These are phyloP conservation scores for Hipparchia semele DNA, from an alignment of 2,888 invertebrate species.

Conservation along the genomic window DNA sequence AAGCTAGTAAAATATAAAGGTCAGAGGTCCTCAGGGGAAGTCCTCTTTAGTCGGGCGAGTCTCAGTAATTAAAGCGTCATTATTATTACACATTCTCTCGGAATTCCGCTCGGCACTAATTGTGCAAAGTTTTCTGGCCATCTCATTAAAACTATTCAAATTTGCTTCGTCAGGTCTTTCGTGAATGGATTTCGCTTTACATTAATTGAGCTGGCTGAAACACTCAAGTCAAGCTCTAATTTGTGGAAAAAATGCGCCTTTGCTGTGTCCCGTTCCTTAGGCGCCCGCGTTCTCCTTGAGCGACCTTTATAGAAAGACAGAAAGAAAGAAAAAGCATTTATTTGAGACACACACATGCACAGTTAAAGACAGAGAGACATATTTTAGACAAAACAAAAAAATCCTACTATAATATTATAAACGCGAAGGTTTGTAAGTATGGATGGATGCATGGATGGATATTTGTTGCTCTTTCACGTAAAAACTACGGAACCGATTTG, in stretches of 20 bases:
- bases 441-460: no score
- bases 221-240: neutral
- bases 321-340: no score
- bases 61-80: constrained; percentile 51
- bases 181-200: constrained; percentile 33
- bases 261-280: neutral
- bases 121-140: constrained; percentile 59
- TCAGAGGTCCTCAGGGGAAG: neutral
- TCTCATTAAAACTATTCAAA: constrained; percentile 65
- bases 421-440: no score
- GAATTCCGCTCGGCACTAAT: constrained; percentile 52
- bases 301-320: no score
- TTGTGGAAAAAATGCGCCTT: neutral
- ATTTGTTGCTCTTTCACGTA: no score
- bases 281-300: no score
- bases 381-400: no score
- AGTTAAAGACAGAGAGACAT: no score
- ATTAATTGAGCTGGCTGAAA: constrained; percentile 18
- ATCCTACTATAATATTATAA: no score
- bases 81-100: constrained; percentile 44
- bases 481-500: no score
- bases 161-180: constrained; percentile 42
- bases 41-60: constrained; percentile 33
- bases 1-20: no score
- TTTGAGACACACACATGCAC: no score